These are phyloP conservation scores for Epizoanthus scotinus DNA, from an alignment of 92 coral and sea anemone genomes.

Conservation along the genomic window DNA sequence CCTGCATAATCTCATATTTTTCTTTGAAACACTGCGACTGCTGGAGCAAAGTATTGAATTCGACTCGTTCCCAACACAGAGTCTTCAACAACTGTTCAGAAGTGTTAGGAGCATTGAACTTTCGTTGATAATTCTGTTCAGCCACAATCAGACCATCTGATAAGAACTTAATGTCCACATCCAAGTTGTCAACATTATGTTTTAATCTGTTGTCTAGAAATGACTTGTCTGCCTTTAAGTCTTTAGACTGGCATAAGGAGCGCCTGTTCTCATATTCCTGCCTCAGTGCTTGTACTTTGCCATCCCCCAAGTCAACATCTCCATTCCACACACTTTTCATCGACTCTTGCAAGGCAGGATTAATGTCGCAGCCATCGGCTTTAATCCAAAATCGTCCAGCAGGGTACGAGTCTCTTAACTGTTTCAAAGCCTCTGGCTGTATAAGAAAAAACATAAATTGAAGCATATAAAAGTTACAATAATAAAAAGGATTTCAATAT, in stretches of 20 bases:
- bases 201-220: constrained; percentile 6
- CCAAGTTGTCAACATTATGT: not conserved
- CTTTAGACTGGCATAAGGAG: constrained; percentile 15
- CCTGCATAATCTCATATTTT: constrained; percentile 8
- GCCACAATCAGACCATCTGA: constrained; percentile 44
- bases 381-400: constrained; percentile 20
- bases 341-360: not conserved
- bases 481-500: too few relatives aligned
- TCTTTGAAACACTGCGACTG: constrained; percentile 55
- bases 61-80: constrained; percentile 76
- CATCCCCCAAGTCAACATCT: constrained; percentile 48
- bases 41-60: constrained; percentile 57
- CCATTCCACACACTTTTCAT: constrained; percentile 9
- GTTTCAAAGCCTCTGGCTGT: constrained; percentile 13
- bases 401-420: not conserved
- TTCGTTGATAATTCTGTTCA: constrained; percentile 38
- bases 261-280: constrained; percentile 33
- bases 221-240: constrained; percentile 5
- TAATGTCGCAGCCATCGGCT: not conserved
- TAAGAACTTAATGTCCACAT: constrained; percentile 31
- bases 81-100: constrained; percentile 51
- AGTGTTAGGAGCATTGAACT: constrained; percentile 49
- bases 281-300: constrained; percentile 5
- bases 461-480: too few relatives aligned
- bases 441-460: too few relatives aligned